Conservation (phyloP, 2,113 vertebrate genomes). For the Rhea pennata region DNA sequence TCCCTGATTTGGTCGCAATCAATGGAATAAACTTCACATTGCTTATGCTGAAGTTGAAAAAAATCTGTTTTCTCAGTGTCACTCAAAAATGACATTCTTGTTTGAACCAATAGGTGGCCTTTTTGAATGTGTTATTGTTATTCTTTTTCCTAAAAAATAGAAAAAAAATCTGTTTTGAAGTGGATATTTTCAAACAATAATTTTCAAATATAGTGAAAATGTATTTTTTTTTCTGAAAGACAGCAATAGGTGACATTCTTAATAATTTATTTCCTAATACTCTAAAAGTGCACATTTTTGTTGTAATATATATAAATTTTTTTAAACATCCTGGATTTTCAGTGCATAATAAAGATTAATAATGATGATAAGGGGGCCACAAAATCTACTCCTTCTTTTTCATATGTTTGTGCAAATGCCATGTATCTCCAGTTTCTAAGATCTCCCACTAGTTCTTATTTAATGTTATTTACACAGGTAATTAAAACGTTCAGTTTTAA, state of each 20-base stretch:
- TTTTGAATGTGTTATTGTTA: neutral
- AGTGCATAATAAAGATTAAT: neutral
- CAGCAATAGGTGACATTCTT: neutral
- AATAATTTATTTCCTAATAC: neutral
- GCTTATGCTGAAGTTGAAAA: neutral
- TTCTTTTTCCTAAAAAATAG: neutral
- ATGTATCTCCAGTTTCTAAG: neutral
- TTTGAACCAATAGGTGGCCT: neutral
- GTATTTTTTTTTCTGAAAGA: neutral
- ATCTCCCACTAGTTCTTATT: neutral
- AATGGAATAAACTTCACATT: neutral
- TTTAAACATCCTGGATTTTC: neutral
- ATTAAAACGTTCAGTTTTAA: neutral
- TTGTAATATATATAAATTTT: neutral
- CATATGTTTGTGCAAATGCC: neutral
- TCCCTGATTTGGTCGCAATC: neutral
- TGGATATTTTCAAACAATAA: neutral
- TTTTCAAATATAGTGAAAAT: neutral
- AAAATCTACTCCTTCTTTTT: neutral
- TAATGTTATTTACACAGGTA: neutral
- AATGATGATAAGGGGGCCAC: neutral
- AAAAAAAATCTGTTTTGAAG: neutral
- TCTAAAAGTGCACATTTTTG: neutral
- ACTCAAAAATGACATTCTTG: neutral
- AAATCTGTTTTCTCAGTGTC: neutral